Conservation (phyloP, 1,140 invertebrate species). For the Amyelois transitella region DNA sequence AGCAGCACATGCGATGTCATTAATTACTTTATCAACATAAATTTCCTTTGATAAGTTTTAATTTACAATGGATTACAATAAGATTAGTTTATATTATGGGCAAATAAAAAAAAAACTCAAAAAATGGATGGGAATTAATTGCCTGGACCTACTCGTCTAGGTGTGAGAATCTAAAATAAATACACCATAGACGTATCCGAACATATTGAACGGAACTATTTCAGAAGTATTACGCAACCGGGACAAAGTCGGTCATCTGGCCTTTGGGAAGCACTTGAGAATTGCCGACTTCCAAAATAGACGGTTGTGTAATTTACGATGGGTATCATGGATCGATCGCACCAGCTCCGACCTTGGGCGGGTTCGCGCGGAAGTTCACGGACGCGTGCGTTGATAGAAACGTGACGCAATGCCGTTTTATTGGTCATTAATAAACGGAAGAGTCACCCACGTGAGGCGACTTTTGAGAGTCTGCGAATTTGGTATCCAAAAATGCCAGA, state of each 20-base stretch:
- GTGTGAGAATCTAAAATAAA: background rate
- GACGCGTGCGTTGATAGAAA: slow-evolving; percentile 33
- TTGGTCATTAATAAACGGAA: slow-evolving; percentile 26
- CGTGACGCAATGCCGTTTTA: slow-evolving; percentile 29
- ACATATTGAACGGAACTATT: slow-evolving; percentile 21
- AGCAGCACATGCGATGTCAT: background rate
- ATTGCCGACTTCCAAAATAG: slow-evolving; percentile 40
- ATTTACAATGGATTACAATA: no score
- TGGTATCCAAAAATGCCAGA: background rate
- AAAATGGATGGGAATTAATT: background rate
- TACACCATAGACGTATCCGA: background rate
- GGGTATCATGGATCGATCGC: slow-evolving; percentile 43
- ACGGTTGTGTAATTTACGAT: slow-evolving; percentile 45
- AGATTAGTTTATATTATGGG: no score
- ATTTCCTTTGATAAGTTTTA: no score
- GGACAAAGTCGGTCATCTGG: slow-evolving; percentile 58
- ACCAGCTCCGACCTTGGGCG: slow-evolving; percentile 53
- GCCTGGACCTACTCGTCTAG: background rate
- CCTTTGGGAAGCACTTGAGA: slow-evolving; percentile 33
- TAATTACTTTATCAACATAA: no score
- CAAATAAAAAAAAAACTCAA: no score
- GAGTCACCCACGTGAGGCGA: background rate
- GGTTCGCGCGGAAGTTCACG: slow-evolving; percentile 68
- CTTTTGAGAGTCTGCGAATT: background rate
- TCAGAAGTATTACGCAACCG: slow-evolving; percentile 47